Conservation (phyloP, 2,888 invertebrate genomes). For the Hirtodrosophila alboralis region DNA sequence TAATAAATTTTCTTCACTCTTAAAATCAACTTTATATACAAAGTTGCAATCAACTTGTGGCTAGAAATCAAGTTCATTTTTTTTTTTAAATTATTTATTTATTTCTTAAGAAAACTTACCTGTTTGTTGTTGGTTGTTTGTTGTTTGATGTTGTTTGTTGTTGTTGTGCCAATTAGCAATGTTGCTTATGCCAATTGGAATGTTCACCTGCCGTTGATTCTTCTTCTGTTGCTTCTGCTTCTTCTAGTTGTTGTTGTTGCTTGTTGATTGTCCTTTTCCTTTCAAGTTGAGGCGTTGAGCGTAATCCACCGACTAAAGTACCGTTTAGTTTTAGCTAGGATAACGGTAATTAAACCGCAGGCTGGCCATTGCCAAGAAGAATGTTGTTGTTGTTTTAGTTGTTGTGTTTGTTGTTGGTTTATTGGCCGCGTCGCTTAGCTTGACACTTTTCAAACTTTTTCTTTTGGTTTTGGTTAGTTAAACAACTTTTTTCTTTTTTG, state of each 20-base stretch:
- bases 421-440: conserved; percentile 70
- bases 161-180: conserved; percentile 61
- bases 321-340: conserved; percentile 56
- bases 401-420: conserved; percentile 53
- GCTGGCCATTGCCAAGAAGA: conserved; percentile 46
- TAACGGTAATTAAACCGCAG: conserved; percentile 74
- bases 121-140: conserved; percentile 30
- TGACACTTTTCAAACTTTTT: conserved; percentile 78
- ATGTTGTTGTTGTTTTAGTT: conserved; percentile 17
- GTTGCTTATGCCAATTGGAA: conserved; percentile 60
- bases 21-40: too few species aligned
- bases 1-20: too few species aligned
- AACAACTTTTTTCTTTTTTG: conserved; percentile 70
- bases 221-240: conserved; percentile 10
- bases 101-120: conserved; percentile 59
- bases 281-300: conserved; percentile 11
- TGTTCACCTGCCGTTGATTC: conserved; percentile 55
- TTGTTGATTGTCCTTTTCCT: conserved; percentile 33
- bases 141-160: conserved; percentile 7
- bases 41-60: neutral
- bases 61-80: conserved; percentile 3
- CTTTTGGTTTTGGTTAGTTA: conserved; percentile 65
- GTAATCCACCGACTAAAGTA: conserved; percentile 45
- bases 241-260: conserved; percentile 16
- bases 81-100: too few species aligned